These are phyloP conservation scores for Platynereis dumerilii DNA, from an alignment of 2,888 invertebrate genomes.

Conservation along the genomic window DNA sequence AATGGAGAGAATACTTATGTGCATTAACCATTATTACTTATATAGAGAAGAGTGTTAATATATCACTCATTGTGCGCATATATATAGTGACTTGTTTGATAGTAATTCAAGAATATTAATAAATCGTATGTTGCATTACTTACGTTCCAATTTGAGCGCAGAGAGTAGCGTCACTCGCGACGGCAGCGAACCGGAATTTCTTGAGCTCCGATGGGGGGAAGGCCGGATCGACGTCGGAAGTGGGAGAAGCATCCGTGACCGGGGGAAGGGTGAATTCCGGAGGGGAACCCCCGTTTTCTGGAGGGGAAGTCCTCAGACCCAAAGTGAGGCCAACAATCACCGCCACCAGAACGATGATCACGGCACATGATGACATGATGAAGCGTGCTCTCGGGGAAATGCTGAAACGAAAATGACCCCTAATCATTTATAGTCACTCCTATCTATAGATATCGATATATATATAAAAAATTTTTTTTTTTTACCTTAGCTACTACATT, in stretches of 20 bases:
- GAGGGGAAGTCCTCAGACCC: constrained; percentile 30
- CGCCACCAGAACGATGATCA: constrained; percentile 21
- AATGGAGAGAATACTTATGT: too few species aligned
- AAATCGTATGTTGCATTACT: too few species aligned
- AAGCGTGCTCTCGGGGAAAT: constrained; percentile 12
- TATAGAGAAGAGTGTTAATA: too few species aligned
- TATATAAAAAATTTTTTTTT: too few species aligned
- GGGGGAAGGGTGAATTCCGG: constrained; percentile 17
- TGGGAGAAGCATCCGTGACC: not conserved
- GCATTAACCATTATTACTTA: too few species aligned
- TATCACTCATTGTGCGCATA: too few species aligned
- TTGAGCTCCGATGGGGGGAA: not conserved
- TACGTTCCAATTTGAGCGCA: constrained; percentile 75
- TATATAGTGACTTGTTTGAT: too few species aligned
- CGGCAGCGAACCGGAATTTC: constrained; percentile 68
- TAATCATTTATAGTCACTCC: too few species aligned
- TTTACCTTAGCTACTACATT: too few species aligned
- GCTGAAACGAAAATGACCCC: constrained; percentile 12
- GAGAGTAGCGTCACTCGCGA: constrained; percentile 72
- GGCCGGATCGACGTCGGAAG: too few species aligned
- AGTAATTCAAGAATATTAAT: too few species aligned
- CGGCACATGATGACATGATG: constrained; percentile 16
- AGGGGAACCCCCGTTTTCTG: constrained; percentile 31
- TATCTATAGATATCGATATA: too few species aligned
- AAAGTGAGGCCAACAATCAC: constrained; percentile 30